Evolutionary conservation across 1,140 invertebrate species (phyloP).

Genomic region (Saxidomus purpurata): DNA sequence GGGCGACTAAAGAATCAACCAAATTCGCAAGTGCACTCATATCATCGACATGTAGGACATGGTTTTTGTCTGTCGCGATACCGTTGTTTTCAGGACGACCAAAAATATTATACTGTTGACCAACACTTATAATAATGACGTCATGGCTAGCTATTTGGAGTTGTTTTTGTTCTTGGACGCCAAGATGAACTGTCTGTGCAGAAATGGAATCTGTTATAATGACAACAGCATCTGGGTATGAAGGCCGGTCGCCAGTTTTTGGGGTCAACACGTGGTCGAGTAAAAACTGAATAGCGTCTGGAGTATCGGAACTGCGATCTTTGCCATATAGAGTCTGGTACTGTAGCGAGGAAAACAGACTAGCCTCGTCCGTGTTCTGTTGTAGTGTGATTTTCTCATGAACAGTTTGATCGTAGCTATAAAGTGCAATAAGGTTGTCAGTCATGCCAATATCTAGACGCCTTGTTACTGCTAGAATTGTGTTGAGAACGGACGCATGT

Average conservation of each 20-base stretch:
- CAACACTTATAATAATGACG: slow-evolving; percentile 34
- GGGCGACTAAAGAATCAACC: background rate
- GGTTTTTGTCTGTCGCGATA: slow-evolving; percentile 12
- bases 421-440: slow-evolving; percentile 8
- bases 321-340: background rate
- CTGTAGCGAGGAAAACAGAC: background rate
- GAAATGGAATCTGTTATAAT: slow-evolving; percentile 5
- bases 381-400: slow-evolving; percentile 8
- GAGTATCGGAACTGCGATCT: background rate
- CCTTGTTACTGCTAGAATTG: background rate
- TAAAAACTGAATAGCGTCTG: slow-evolving; percentile 8
- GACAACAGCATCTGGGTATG: slow-evolving; percentile 20
- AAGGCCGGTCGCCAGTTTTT: background rate
- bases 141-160: background rate
- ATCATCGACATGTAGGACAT: background rate
- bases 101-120: background rate
- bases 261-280: background rate
- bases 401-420: background rate
- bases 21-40: background rate
- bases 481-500: background rate
- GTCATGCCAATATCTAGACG: slow-evolving; percentile 8
- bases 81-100: background rate
- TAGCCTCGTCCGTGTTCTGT: background rate
- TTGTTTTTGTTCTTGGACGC: background rate
- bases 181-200: background rate